A percentile compares a stretch with the other conserved stretches of the same genome.
phyloP scores from a whole-genome alignment of 1,140 invertebrate species.

The Danaus melanippus region DNA sequence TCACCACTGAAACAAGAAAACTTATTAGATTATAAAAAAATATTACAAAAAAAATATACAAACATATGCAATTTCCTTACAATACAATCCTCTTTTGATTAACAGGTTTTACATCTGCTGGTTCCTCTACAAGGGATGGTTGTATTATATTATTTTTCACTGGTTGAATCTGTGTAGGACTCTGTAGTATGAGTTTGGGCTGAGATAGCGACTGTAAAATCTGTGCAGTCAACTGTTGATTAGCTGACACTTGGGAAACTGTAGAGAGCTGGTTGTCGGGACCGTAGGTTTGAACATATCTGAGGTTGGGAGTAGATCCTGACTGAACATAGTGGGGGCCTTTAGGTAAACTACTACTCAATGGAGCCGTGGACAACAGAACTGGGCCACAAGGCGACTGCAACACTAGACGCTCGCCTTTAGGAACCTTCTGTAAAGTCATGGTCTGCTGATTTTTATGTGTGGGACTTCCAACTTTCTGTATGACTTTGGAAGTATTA shows the following conservation, averaged over 20 bases:
- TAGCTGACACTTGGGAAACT: conserved; percentile 57
- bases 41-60: conserved; percentile 1
- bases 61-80: conserved; percentile 40
- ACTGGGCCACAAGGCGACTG: conserved; percentile 63
- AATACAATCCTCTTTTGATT: conserved; percentile 61
- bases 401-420: conserved; percentile 57
- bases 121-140: conserved; percentile 34
- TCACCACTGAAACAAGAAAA: conserved; percentile 62
- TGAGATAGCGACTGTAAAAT: conserved; percentile 66
- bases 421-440: conserved; percentile 47
- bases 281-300: conserved; percentile 65
- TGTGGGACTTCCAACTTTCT: conserved; percentile 60
- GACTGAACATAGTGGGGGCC: conserved; percentile 65
- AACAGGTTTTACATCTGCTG: conserved; percentile 35
- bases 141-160: conserved; percentile 32
- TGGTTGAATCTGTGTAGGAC: conserved; percentile 31
- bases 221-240: conserved; percentile 67
- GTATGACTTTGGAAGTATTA: conserved; percentile 57
- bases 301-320: conserved; percentile 55
- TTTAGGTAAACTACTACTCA: conserved; percentile 51
- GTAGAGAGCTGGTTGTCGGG: conserved; percentile 53
- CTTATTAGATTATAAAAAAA: conserved; percentile 18
- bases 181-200: conserved; percentile 55
- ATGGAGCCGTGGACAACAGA: conserved; percentile 54
- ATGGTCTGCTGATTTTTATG: conserved; percentile 40